These are phyloP conservation scores for Apteryx mantelli DNA, from an alignment of 2,113 vertebrate genomes.

Conservation along the genomic window DNA sequence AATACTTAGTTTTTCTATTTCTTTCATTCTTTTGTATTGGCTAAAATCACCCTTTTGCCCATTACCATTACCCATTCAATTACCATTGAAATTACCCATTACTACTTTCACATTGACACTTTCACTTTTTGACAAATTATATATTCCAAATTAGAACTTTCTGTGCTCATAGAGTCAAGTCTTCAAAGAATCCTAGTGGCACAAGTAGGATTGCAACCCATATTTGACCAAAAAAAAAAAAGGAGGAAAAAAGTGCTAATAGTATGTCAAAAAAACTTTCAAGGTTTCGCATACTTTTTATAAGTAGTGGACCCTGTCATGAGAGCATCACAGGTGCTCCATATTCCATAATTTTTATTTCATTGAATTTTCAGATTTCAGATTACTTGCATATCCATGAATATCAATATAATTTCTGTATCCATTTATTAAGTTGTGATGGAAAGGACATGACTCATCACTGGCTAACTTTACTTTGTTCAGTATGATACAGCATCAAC, in stretches of 20 bases:
- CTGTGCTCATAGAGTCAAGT: background rate
- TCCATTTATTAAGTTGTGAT: constrained; percentile 27
- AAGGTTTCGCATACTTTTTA: background rate
- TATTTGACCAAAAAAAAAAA: background rate
- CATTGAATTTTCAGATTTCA: constrained; percentile 19
- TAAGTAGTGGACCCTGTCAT: background rate
- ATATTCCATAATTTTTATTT: constrained; percentile 22
- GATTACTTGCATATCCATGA: background rate
- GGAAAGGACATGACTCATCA: constrained; percentile 19
- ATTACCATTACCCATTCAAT: too few species aligned
- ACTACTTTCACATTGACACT: background rate
- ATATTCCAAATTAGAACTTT: background rate
- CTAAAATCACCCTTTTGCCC: background rate
- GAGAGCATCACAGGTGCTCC: background rate
- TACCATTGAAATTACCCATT: background rate
- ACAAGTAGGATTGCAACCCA: background rate
- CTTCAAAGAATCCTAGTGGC: background rate
- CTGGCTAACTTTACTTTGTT: constrained; percentile 10
- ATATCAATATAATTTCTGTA: constrained; percentile 38
- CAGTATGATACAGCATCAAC: background rate
- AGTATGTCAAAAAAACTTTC: background rate
- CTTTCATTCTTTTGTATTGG: background rate
- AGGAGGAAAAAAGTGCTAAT: background rate
- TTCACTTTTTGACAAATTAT: background rate
- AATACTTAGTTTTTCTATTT: background rate